Conservation (phyloP, 2,797 vertebrate species). For the Bradypodion ventrale region DNA sequence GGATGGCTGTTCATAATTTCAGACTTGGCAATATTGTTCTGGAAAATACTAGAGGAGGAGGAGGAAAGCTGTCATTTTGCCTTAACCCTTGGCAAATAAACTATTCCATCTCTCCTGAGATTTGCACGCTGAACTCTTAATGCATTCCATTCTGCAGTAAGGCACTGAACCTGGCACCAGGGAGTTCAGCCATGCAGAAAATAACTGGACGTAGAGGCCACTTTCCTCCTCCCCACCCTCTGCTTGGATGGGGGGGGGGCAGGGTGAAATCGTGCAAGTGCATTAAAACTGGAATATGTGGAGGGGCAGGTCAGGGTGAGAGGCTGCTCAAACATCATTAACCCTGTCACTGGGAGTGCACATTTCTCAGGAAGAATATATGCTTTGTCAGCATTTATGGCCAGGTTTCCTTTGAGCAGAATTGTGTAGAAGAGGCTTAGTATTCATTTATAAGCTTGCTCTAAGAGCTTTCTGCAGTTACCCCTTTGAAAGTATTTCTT, state of each 20-base stretch:
- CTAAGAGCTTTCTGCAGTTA: neutral
- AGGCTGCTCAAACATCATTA: slow-evolving; percentile 60
- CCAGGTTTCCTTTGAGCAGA: slow-evolving; percentile 24
- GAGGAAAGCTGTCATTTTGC: slow-evolving; percentile 11
- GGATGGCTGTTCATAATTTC: neutral
- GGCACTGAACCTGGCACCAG: slow-evolving; percentile 30
- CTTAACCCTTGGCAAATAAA: slow-evolving; percentile 17
- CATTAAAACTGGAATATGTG: slow-evolving; percentile 46
- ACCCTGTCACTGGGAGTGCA: slow-evolving; percentile 48
- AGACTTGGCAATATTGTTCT: neutral
- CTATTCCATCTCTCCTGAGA: slow-evolving; percentile 9
- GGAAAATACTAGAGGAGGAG: neutral
- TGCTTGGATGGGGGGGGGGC: slow-evolving; percentile 41
- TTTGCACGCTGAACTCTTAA: slow-evolving; percentile 29
- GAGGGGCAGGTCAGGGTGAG: slow-evolving; percentile 48
- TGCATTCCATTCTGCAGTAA: slow-evolving; percentile 30
- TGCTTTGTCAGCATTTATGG: slow-evolving; percentile 36
- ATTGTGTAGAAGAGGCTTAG: neutral
- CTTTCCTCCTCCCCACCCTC: slow-evolving; percentile 27
- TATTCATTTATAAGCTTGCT: neutral
- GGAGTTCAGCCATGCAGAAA: slow-evolving; percentile 53
- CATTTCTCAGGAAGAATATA: slow-evolving; percentile 47
- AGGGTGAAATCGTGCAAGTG: slow-evolving; percentile 46
- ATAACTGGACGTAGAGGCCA: slow-evolving; percentile 46
- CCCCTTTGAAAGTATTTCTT: accelerated